Percentiles rank a stretch among this genome's conserved stretches.
Conservation (phyloP, 2,113 vertebrate genomes). For the Rhynchopsitta pachyrhyncha region DNA sequence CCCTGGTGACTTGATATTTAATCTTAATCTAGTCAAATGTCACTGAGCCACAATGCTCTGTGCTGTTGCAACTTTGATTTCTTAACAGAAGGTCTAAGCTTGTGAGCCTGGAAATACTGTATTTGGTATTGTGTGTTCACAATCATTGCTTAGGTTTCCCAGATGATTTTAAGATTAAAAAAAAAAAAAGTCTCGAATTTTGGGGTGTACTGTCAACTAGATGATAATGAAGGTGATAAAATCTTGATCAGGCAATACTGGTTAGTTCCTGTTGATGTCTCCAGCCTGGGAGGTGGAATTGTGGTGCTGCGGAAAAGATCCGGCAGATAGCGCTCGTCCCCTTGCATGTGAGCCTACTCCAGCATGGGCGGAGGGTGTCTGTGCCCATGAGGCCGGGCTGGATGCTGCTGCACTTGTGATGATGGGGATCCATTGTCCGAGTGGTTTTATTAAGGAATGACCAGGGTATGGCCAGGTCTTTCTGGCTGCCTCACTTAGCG, state of each 20-base stretch:
- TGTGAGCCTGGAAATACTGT: neutral
- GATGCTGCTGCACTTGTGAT: neutral
- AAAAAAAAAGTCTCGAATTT: neutral
- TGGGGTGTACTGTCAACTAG: neutral
- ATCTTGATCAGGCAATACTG: neutral
- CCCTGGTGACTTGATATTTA: neutral
- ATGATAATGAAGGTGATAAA: neutral
- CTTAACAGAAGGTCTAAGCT: neutral
- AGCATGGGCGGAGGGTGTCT: neutral
- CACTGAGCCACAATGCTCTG: neutral
- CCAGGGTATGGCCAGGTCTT: fast-evolving
- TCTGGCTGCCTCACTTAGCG: neutral
- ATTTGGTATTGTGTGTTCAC: fast-evolving
- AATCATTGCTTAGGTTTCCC: neutral
- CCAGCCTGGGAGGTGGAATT: fast-evolving
- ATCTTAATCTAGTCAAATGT: neutral
- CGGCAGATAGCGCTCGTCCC: neutral
- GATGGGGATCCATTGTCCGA: neutral
- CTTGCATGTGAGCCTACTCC: fast-evolving
- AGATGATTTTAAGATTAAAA: neutral
- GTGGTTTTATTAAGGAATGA: neutral
- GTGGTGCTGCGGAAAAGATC: fast-evolving
- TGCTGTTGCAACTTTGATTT: neutral
- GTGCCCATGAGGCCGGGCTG: fast-evolving
- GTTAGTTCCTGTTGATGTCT: too few relatives aligned